phyloP scores from a whole-genome alignment of 2,797 vertebrate species.

The Chelon auratus region DNA sequence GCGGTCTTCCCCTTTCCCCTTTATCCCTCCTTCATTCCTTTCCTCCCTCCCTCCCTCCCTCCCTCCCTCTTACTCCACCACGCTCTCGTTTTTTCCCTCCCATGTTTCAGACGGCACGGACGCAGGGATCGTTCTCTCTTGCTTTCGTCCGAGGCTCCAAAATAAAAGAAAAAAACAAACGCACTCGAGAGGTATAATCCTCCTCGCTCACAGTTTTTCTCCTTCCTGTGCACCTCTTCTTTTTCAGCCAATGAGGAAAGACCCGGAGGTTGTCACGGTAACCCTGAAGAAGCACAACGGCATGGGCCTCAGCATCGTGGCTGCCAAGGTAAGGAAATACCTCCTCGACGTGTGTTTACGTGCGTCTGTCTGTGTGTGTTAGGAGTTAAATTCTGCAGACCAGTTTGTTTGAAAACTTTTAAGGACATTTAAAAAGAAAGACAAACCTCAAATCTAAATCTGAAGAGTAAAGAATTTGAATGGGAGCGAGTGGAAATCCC shows the following conservation, averaged over 20 bases:
- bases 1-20: conserved; percentile 64
- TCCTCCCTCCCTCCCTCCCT: conserved; percentile 57
- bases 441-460: neutral
- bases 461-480: conserved; percentile 4
- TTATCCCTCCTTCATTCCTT: conserved; percentile 57
- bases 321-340: conserved; percentile 92
- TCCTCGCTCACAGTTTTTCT: conserved; percentile 54
- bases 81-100: conserved; percentile 20
- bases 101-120: conserved; percentile 28
- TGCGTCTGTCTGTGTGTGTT: neutral
- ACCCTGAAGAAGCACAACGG: conserved; percentile 99
- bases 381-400: neutral
- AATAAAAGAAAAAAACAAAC: neutral
- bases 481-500: conserved; percentile 38
- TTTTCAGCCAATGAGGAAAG: conserved; percentile 92
- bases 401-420: too few relatives aligned
- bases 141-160: too few relatives aligned
- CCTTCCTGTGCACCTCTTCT: conserved; percentile 59
- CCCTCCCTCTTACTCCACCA: conserved; percentile 39
- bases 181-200: conserved; percentile 13
- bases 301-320: conserved; percentile 99
- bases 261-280: conserved; percentile 97
- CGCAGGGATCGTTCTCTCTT: neutral
- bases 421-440: too few relatives aligned
- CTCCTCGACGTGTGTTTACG: conserved; percentile 17